Conservation (phyloP, 2,797 vertebrate genomes). For the Liasis olivaceus region DNA sequence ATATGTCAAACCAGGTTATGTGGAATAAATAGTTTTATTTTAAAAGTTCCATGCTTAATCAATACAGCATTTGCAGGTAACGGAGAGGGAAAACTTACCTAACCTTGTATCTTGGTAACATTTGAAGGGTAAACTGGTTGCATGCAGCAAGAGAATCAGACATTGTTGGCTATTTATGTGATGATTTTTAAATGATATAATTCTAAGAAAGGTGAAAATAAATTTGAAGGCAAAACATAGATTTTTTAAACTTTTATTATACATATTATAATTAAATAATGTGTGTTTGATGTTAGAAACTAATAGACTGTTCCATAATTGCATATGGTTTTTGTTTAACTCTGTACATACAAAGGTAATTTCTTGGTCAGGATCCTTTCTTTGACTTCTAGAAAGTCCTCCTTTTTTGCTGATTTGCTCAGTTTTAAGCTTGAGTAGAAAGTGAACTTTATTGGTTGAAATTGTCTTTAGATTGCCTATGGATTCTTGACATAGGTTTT, state of each 20-base stretch:
- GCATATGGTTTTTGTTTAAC: neutral
- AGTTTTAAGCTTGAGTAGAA: neutral
- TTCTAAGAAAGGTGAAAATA: neutral
- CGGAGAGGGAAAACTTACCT: neutral
- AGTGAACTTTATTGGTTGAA: neutral
- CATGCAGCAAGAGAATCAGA: neutral
- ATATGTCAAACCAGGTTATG: neutral
- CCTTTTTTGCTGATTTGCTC: neutral
- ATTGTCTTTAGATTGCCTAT: neutral
- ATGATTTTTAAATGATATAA: neutral
- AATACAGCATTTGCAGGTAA: neutral
- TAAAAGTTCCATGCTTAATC: neutral
- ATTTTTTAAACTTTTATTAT: neutral
- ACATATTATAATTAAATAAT: neutral
- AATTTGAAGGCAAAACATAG: neutral
- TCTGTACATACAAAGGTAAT: neutral
- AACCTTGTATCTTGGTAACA: neutral
- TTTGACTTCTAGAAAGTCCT: neutral
- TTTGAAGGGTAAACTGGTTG: neutral
- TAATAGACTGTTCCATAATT: neutral
- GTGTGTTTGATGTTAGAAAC: neutral
- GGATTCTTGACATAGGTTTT: neutral
- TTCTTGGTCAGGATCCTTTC: neutral
- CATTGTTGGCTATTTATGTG: neutral
- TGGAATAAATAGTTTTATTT: neutral